Percentiles rank a stretch among this genome's conserved stretches.
Evolutionary conservation across 23 tunicate species (phyloP).

Genomic region (Corella eumyota): DNA sequence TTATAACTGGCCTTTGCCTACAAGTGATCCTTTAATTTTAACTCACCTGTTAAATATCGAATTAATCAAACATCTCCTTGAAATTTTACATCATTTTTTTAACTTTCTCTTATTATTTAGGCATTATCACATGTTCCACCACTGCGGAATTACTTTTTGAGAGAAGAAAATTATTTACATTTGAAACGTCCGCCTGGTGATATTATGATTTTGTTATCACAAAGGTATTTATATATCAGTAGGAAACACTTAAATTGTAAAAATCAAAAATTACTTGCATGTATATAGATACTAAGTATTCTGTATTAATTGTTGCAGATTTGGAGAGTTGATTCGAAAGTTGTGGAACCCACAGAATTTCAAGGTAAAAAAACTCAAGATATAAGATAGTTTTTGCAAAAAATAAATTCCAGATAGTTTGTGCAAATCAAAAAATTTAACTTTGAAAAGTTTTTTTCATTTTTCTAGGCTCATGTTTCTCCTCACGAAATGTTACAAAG

Average conservation of each 20-base stretch:
- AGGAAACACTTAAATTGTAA: too few species aligned
- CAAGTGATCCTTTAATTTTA: too few species aligned
- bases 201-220: constrained; percentile 80
- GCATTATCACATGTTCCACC: constrained; percentile 87
- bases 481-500: constrained; percentile 98
- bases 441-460: too few species aligned
- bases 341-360: constrained; percentile 91
- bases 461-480: constrained; percentile 68
- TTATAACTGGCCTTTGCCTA: too few species aligned
- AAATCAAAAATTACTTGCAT: too few species aligned
- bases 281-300: not conserved
- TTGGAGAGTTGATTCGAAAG: constrained; percentile 87
- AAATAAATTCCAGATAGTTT: not conserved
- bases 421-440: not conserved
- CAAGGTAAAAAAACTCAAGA: constrained; percentile 20
- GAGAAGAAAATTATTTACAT: constrained; percentile 79
- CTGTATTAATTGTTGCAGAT: constrained; percentile 10
- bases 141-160: constrained; percentile 62
- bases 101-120: constrained; percentile 2
- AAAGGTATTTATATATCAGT: too few species aligned
- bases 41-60: too few species aligned
- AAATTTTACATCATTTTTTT: too few species aligned
- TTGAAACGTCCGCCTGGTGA: constrained; percentile 90
- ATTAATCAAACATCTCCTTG: too few species aligned
- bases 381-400: not conserved